Percentiles rank a stretch among this genome's conserved stretches.
phyloP scores from a whole-genome alignment of 2,888 invertebrate species.

The Nomada ruficornis region DNA sequence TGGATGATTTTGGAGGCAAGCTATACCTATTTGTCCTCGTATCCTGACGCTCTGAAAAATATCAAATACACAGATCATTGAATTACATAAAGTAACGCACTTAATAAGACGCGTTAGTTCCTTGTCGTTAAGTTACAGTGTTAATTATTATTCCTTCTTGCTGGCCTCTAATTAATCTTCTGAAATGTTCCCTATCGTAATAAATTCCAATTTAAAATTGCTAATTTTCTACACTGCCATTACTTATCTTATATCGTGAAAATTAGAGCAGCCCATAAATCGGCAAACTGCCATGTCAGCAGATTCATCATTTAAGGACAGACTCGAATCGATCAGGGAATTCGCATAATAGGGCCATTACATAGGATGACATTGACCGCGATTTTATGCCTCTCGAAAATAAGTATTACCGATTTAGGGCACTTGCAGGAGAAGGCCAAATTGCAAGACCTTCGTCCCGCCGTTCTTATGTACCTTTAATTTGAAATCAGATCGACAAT shows the following conservation, averaged over 20 bases:
- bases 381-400: slow-evolving; percentile 66
- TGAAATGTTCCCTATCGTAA: no score
- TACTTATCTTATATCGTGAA: slow-evolving; percentile 1
- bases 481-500: slow-evolving; percentile 59
- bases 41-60: slow-evolving; percentile 76
- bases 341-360: slow-evolving; percentile 50
- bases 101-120: neutral
- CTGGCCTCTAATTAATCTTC: neutral
- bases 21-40: slow-evolving; percentile 73
- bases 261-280: slow-evolving; percentile 45
- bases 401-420: slow-evolving; percentile 65
- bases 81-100: neutral
- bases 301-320: slow-evolving; percentile 39
- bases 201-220: neutral
- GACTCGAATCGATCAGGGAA: slow-evolving; percentile 54
- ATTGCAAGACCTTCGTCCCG: slow-evolving; percentile 63
- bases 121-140: neutral
- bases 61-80: slow-evolving; percentile 15
- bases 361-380: slow-evolving; percentile 75
- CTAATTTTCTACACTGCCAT: slow-evolving; percentile 15
- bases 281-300: slow-evolving; percentile 19
- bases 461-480: slow-evolving; percentile 49
- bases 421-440: slow-evolving; percentile 44
- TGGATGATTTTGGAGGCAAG: slow-evolving; percentile 66
- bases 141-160: neutral